Conservation (phyloP, 1,140 invertebrate species). For the Kradibia gibbosae region DNA sequence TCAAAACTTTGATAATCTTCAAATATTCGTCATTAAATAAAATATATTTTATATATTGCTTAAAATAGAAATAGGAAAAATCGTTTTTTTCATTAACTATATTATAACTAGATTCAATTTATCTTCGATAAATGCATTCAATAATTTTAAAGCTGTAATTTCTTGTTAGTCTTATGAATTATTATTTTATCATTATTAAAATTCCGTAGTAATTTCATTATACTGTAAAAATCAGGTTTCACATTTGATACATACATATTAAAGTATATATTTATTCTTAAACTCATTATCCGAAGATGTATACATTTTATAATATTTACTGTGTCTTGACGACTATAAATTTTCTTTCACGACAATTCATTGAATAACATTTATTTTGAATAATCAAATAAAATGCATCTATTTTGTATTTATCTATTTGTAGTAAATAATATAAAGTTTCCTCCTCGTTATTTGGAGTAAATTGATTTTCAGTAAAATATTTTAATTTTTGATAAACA, state of each 20-base stretch:
- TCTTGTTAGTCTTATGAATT: too few species aligned
- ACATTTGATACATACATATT: neutral
- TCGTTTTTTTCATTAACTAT: too few species aligned
- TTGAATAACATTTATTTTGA: neutral
- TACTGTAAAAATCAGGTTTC: too few species aligned
- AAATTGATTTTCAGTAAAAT: neutral
- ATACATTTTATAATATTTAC: neutral
- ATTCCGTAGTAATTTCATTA: too few species aligned
- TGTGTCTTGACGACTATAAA: neutral
- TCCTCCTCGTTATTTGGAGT: neutral
- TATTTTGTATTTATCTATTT: neutral
- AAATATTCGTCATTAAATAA: too few species aligned
- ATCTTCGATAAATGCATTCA: too few species aligned
- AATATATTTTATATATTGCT: too few species aligned
- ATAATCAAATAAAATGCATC: neutral
- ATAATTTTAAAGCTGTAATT: too few species aligned
- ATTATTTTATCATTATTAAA: too few species aligned
- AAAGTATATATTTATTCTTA: neutral
- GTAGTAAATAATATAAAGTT: neutral
- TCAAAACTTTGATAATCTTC: too few species aligned
- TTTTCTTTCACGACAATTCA: neutral
- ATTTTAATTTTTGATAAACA: neutral
- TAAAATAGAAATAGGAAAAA: too few species aligned
- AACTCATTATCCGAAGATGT: neutral
- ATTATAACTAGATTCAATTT: too few species aligned